Base-by-base conservation (phyloP, 1,140 invertebrate genomes). In the Thalassaphorura encarpata region DNA sequence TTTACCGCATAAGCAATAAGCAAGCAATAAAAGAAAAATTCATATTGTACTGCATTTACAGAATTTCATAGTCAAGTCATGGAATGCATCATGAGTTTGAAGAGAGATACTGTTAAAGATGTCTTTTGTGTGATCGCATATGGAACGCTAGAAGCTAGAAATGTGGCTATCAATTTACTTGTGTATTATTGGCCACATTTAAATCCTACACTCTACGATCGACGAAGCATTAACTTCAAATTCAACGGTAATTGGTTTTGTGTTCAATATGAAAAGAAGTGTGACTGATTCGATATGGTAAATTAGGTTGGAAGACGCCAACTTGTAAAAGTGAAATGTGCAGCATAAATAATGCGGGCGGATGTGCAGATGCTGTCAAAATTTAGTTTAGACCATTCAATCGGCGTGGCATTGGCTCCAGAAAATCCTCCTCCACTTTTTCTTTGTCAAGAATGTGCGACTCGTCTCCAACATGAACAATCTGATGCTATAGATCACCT, bases 111-210 rank as follows among this genome's bases (percentile, higher is more conserved):
- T 16, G 81, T 91, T 2, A 87, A 92, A 72, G 95, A 99, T 73
- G 78, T 99, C 24, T 75, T 99, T 6, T 90, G 88, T 69, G 92
- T 98, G 15, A 89, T 99, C 61, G 95, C 95, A 13, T 94, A 98
- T 72, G 96, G 96, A 15, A 95, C 95, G 1, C 83, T 88, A 52
- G 82, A 84, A 46, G 88, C 94, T 0, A 75, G 92, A 56, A 81
- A 88, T 45, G 89, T 92, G 2, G 95, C 96, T 18, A 90, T 91
- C 40, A 96, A 97, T 75, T 76, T 99, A 24, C 77, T 99, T 18
- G 98, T 99, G 72, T 93, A 97, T 73, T 99, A 99, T 71, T 99
- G 96, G 94, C 96, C 96, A n/a, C 85, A 93, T 2, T 87, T 97
- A 63, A 95, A 97, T 75, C 86, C 92, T 19, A 87, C 87, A 67